Evolutionary conservation across 2,888 invertebrate genomes (phyloP), one percentile per base, ranked within the genome.

Genomic region (Nudaria mundana): DNA sequence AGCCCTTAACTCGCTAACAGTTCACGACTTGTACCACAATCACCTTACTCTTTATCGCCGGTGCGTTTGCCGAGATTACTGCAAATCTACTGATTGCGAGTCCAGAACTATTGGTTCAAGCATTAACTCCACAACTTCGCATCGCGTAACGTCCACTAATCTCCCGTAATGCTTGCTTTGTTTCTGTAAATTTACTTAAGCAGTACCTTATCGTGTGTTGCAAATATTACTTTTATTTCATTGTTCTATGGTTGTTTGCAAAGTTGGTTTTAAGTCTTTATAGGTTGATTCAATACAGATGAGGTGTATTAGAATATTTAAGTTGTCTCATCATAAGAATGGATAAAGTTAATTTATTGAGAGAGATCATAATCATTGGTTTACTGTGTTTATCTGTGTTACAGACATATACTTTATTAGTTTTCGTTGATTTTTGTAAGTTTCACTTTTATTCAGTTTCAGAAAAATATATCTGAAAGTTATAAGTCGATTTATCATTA

Each of bases 1-100:
- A 4, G 22, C n/a, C 5, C n/a, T n/a, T n/a, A 12, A 31, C 14
- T 6, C 5, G 15, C 30, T 4, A 8, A 20, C 16, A 36, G 45
- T 60, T 44, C 28, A 2, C 56, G 10, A 10, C 63, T 64, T 62
- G 44, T 0, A 6, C 66, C 69, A 47, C 30, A 28, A 37, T 10
- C 44, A 28, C 35, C 52, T 44, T 49, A 58, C 55, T 63, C 65
- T 73, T 73, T 75, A 80, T 80, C 75, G 60, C 47, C 65, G 52
- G 48, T 64, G 67, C 66, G 73, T 75, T 77, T 70, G 68, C 68
- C 34, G 64, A 81, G 83, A 82, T 84, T 83, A 82, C 68, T 58
- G 71, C 71, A 71, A 79, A 77, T 79, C 80, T 74, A 74, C 74
- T 71, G 73, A 81, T 76, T 75, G 74, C 70, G 56, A 56, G 52